A percentile compares a stretch with the other conserved stretches of the same genome.
Conservation (phyloP, 1,140 invertebrate species). For the Neomicropteryx cornuta region DNA sequence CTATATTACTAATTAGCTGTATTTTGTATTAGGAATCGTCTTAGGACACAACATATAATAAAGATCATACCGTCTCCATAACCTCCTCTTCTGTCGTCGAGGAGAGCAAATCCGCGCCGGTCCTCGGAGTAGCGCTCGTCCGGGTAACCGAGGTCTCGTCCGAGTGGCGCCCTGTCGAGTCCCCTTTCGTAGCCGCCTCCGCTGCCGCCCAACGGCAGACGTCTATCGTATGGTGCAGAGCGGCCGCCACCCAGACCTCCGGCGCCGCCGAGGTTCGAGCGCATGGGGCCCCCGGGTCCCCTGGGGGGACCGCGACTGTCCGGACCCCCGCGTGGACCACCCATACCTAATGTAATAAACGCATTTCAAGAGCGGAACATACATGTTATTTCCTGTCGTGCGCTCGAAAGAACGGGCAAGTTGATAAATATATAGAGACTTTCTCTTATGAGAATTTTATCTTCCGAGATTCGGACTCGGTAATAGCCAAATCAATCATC, state of each 20-base stretch:
- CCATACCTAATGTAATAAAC: too few relatives aligned
- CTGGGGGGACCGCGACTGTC: conserved; percentile 14
- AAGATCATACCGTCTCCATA: neutral
- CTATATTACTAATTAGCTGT: too few relatives aligned
- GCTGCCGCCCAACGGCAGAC: conserved; percentile 18
- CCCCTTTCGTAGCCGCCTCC: conserved; percentile 27
- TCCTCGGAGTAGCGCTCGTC: conserved; percentile 36
- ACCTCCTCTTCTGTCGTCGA: conserved; percentile 22
- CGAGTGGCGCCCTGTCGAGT: conserved; percentile 27
- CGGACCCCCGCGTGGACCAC: conserved; percentile 14
- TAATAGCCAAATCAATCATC: too few relatives aligned
- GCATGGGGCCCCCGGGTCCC: conserved; percentile 21
- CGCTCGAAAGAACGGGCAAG: too few relatives aligned
- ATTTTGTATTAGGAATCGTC: too few relatives aligned
- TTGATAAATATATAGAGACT: too few relatives aligned
- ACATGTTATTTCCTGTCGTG: too few relatives aligned
- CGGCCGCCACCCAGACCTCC: conserved; percentile 14
- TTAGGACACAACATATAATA: too few relatives aligned
- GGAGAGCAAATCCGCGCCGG: conserved; percentile 32
- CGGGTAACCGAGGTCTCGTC: conserved; percentile 17
- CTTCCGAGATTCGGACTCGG: too few relatives aligned
- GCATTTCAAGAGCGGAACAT: too few relatives aligned
- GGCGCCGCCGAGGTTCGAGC: conserved; percentile 17
- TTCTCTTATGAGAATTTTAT: too few relatives aligned
- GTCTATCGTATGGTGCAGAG: conserved; percentile 6